Evolutionary conservation across 2,888 invertebrate genomes (phyloP).

Genomic region (Cryptocheilus praepositus): DNA sequence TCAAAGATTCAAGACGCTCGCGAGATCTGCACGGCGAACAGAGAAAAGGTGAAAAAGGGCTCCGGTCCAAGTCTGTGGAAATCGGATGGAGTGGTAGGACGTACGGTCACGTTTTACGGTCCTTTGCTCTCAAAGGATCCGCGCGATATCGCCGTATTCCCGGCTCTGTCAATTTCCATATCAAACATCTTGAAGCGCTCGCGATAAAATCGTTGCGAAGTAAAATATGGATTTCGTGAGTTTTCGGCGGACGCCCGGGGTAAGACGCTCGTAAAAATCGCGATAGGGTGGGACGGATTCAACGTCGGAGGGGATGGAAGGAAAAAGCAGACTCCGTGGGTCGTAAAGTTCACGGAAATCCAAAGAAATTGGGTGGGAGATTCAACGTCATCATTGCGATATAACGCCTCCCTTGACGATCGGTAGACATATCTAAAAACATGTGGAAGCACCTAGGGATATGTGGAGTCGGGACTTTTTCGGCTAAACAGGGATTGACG

Average conservation of each 20-base stretch:
- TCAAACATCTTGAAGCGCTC: constrained; percentile 34
- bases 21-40: constrained; percentile 5
- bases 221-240: constrained; percentile 31
- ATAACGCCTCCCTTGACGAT: too few relatives aligned
- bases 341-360: too few relatives aligned
- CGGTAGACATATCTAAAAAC: too few relatives aligned
- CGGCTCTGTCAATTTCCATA: constrained; percentile 44
- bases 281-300: too few relatives aligned
- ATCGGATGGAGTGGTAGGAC: neutral
- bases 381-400: too few relatives aligned
- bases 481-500: too few relatives aligned
- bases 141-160: neutral
- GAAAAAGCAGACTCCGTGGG: too few relatives aligned
- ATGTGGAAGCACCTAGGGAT: too few relatives aligned
- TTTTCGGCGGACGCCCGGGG: neutral
- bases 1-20: constrained; percentile 28
- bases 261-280: constrained; percentile 1
- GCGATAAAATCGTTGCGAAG: constrained; percentile 41
- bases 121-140: constrained; percentile 42
- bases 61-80: constrained; percentile 12
- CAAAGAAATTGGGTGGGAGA: too few relatives aligned
- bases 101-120: constrained; percentile 37
- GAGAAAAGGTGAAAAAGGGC: constrained; percentile 11
- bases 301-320: too few relatives aligned
- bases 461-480: too few relatives aligned